Evolutionary conservation across 2,113 vertebrate species (phyloP), one percentile per base, ranked within the genome.

Genomic region (Sakesphorus luctuosus): DNA sequence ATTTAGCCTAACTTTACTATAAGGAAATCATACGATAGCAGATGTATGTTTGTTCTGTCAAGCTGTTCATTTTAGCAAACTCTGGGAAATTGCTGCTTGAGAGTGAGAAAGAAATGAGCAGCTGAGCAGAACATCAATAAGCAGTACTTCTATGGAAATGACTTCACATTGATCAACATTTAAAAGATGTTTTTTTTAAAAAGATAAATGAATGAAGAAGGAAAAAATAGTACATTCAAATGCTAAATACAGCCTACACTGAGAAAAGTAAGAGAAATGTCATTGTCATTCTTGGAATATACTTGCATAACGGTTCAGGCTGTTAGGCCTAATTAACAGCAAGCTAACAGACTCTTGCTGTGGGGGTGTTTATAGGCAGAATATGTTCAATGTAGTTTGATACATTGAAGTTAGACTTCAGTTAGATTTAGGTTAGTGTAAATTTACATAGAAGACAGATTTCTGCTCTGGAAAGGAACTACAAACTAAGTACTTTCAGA

Each of bases 31-130:
- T 47, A 76, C 16, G 31, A 52, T 53, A 59, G 25, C 25, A 85
- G 10, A 84, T 69, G 62, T 5, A 72, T 5, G 5, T 63, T 58
- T 94, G 9, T 52, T 89, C 65, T 11, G 3, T 36, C 2, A 5
- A 71, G 65, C 68, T 92, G 50, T 38, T 89, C 23, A 61, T 92
- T 95, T 89, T 69, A 90, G 68, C 35, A 90, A 44, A n/a, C 69
- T 78, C 73, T 65, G 55, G 56, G 56, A 95, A 96, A 92, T 68
- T 91, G 73, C 80, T 93, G 68, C 89, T 89, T 75, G 83, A 90
- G 61, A 93, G 83, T 80, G 69, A 80, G 68, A 92, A 85, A 94
- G 88, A 95, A 95, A 92, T 28, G 95, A 93, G 77, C 94, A 96
- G 86, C 77, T 94, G 96, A 95, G 81, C 44, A 9, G 93, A 96